Base-by-base conservation (phyloP, 1,140 invertebrate genomes). In the Reticulitermes speratus region DNA sequence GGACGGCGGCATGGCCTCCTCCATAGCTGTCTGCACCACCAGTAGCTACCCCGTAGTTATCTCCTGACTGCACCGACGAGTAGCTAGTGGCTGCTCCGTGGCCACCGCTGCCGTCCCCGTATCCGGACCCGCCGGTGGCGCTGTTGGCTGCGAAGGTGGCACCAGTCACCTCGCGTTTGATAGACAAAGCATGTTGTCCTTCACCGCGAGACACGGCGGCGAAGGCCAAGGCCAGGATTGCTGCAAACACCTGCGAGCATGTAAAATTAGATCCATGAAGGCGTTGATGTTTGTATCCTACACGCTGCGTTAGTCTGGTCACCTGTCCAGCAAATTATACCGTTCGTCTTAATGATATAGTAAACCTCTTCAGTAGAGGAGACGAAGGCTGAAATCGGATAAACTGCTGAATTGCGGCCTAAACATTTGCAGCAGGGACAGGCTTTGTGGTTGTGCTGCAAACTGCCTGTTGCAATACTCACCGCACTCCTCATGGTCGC, bases 41-140 rank as follows among this genome's bases (percentile, higher is more conserved):
- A n/a, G 59, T 44, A 48, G 59, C 84, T 9, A 48, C 85, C 12
- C 85, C 59, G 65, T 86, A 86, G 30, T 55, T 48, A 65, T 65
- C 85, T 19, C 45, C 84, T 25, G 32, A 16, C 65, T 75, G 65
- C 65, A 75, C 65, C 7, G 65, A 75, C 25, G 65, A n/a, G 65
- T 75, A 75, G 65, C 65, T 75, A 3, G 65, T 75, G 7, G 65
- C 65, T 9, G 38, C 32, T 19, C 32, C 48, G 32, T 84, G 44
- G 12, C 44, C 83, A 25, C 44, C 83, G 44, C 19, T 82, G 82
- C 19, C 6, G 48, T 48, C 48, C 11, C 48, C 45, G 45, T 48
- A 48, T 48, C 6, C 12, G 45, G 45, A 48, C 12, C 45, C 45
- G 6, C 12, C 48, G 0, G 11, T 16, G 11, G 52, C 16, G 52